Evolutionary conservation across 2,888 invertebrate genomes (phyloP), one percentile per base, ranked within the genome.

Genomic region (Pomacea canaliculata): DNA sequence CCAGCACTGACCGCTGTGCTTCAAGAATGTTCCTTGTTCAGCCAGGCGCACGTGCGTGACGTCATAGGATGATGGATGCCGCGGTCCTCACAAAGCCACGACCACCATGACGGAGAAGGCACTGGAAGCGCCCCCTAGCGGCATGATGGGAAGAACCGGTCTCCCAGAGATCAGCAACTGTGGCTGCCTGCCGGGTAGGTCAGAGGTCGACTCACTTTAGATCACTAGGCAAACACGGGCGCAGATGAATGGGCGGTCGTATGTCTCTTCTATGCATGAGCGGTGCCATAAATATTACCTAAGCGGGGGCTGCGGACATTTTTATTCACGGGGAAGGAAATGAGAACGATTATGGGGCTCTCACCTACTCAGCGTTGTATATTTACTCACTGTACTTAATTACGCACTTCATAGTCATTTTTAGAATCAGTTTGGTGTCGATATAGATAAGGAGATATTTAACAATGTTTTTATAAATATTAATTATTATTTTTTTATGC

Each of bases 61-160:
- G 63, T 63, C 23, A 63, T 27, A 63, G 63, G 51, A 56, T 56
- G 12, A 63, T 63, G 23, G 46, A 46, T 23, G 27, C 7, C 37
- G 8, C 4, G 8, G 67, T 23, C 67, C 37, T 67, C 27, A 16
- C 16, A 13, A 12, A 48, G 7, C 51, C 66, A 67, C 56, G 68
- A 68, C 72, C 9, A 56, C 72, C 37, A 51, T 72, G 71, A 27
- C 60, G 67, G 71, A 67, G 72, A 63, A 27, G 16, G 66, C 48
- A 51, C 48, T 63, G 18, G 63, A 19, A 13, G 56, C 46, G 48
- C 46, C 66, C 12, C 37, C 51, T 3, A 27, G 51, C 59, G 76
- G 62, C 51, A 63, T 48, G 23, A 9, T 65, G 23, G 73, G 60
- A 16, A 46, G 69, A 13, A 10, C 60, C 23, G 49, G 23, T 1